A percentile compares a stretch with the other conserved stretches of the same genome.
These are phyloP conservation scores for Microcebus jonahi DNA, from an alignment of 2,113 vertebrate genomes.

Conservation along the genomic window DNA sequence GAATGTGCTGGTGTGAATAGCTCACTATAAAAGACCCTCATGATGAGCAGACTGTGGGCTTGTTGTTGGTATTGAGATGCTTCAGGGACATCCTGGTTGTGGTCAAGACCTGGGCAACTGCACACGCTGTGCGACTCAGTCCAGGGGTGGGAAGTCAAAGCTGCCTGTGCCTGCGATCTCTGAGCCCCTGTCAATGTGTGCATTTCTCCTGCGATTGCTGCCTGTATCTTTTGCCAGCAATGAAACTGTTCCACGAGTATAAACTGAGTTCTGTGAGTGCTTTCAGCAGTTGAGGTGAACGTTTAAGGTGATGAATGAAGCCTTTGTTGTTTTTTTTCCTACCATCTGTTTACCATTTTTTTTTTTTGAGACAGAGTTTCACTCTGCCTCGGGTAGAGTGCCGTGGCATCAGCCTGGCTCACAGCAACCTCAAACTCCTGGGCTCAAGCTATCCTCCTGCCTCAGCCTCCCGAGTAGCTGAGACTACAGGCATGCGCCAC, in stretches of 20 bases:
- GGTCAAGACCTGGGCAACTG: neutral
- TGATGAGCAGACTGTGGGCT: neutral
- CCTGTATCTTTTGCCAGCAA: neutral
- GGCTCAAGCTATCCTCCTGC: no score
- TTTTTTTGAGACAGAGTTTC: neutral
- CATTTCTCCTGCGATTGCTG: neutral
- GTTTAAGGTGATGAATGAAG: neutral
- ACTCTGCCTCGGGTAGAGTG: no score
- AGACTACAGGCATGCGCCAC: no score
- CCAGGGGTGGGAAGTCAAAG: neutral
- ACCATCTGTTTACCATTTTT: neutral
- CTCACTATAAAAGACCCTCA: neutral
- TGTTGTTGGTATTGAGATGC: neutral
- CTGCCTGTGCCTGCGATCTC: neutral
- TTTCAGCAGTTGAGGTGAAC: neutral
- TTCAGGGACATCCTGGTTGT: neutral
- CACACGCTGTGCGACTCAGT: neutral
- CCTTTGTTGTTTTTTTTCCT: neutral
- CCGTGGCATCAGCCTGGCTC: no score
- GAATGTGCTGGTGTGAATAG: neutral
- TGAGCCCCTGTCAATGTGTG: neutral
- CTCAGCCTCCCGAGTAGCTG: no score
- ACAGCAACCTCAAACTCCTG: no score
- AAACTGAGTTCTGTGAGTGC: neutral
- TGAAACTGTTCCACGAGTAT: neutral